Evolutionary conservation across 2,888 invertebrate species (phyloP).

Genomic region (Leuctra nigra): DNA sequence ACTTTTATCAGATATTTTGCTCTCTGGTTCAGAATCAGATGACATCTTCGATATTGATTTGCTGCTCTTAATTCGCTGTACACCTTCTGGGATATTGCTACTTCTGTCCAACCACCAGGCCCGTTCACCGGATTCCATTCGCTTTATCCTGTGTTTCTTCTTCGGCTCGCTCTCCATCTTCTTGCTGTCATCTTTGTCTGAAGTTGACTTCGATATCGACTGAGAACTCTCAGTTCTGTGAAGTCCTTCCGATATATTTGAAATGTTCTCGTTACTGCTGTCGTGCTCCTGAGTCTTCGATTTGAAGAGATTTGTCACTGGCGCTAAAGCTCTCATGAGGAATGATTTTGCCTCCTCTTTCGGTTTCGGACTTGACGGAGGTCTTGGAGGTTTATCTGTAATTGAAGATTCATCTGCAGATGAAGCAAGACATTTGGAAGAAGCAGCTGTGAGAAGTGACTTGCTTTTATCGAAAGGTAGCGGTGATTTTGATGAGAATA

Average conservation of each 20-base stretch:
- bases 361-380: conserved; percentile 45
- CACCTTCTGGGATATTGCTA: conserved; percentile 56
- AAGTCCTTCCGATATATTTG: conserved; percentile 16
- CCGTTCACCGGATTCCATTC: conserved; percentile 59
- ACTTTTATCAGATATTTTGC: conserved; percentile 28
- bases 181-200: conserved; percentile 20
- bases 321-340: conserved; percentile 64
- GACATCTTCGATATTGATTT: conserved; percentile 20
- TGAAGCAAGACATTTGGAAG: conserved; percentile 30
- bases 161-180: conserved; percentile 3
- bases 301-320: conserved; percentile 68
- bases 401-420: conserved; percentile 40
- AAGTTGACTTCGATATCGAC: conserved; percentile 30
- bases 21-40: conserved; percentile 14
- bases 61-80: conserved; percentile 34
- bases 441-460: neutral
- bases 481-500: neutral
- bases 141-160: conserved; percentile 40
- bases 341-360: conserved; percentile 63
- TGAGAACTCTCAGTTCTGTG: conserved; percentile 28
- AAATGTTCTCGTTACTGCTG: conserved; percentile 22
- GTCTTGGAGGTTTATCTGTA: conserved; percentile 44
- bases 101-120: conserved; percentile 58
- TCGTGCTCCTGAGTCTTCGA: conserved; percentile 49
- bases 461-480: neutral